A percentile compares a stretch with the other conserved stretches of the same genome.
Evolutionary conservation across 2,797 vertebrate species (phyloP).

Genomic region (Otus scops): DNA sequence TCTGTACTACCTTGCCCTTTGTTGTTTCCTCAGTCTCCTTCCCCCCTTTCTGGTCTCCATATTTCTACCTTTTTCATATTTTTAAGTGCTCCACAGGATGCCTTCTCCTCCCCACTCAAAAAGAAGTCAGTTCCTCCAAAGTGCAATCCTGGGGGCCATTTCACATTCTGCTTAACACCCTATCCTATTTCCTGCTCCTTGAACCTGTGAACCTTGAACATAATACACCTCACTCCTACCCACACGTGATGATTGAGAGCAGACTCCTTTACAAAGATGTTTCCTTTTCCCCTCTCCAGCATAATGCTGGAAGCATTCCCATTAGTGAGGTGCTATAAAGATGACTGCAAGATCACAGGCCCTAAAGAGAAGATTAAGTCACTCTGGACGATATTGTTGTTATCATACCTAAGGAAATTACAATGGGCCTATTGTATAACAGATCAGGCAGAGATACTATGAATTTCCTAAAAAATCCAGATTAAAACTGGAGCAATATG

Average conservation of each 20-base stretch:
- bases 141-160: neutral
- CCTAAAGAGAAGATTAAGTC: neutral
- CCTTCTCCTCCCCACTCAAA: neutral
- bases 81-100: neutral
- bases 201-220: slow-evolving; percentile 8
- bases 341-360: slow-evolving; percentile 7
- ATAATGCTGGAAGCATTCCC: slow-evolving; percentile 26
- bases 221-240: neutral
- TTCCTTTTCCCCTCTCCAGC: neutral
- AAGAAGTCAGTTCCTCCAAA: neutral
- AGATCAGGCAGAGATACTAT: neutral
- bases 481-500: neutral
- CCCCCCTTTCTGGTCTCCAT: neutral
- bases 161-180: neutral
- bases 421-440: neutral
- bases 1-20: neutral
- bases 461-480: neutral
- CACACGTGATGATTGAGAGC: neutral
- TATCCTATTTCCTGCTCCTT: neutral
- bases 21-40: neutral
- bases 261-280: neutral
- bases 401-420: slow-evolving; percentile 17
- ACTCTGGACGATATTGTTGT: neutral
- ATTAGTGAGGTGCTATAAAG: neutral
- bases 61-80: neutral